These are phyloP conservation scores for Polyodon spathula DNA, from an alignment of 2,113 vertebrate genomes.

Conservation along the genomic window DNA sequence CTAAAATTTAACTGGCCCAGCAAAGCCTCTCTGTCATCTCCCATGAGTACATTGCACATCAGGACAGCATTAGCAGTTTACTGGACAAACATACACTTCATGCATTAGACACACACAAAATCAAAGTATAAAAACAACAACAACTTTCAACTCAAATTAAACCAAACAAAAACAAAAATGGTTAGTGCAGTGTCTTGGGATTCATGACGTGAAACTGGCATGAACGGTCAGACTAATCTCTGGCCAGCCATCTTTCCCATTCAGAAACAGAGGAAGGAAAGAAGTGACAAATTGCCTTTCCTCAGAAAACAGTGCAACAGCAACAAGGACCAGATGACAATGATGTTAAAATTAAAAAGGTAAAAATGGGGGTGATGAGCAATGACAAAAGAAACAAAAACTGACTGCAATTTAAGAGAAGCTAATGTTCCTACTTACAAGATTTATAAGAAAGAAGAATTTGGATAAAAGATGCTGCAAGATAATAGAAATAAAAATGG, in stretches of 20 bases:
- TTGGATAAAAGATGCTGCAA: conserved; percentile 99
- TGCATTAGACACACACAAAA: conserved; percentile 61
- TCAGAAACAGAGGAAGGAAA: conserved; percentile 71
- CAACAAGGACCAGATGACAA: conserved; percentile 67
- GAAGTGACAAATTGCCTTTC: conserved; percentile 48
- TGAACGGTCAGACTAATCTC: conserved; percentile 77
- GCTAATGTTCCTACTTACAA: conserved; percentile 98
- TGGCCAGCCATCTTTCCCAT: conserved; percentile 77
- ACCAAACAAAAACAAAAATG: conserved; percentile 48
- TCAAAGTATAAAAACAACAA: conserved; percentile 38
- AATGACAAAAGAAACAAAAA: conserved; percentile 67
- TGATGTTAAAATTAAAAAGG: conserved; percentile 58
- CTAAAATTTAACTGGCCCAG: conserved; percentile 4
- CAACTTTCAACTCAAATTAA: conserved; percentile 43
- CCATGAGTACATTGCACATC: conserved; percentile 28
- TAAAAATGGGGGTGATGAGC: conserved; percentile 43
- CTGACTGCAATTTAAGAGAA: conserved; percentile 87
- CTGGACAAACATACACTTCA: conserved; percentile 47
- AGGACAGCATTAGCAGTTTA: conserved; percentile 30
- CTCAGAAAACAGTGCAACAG: conserved; percentile 67
- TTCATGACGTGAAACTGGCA: conserved; percentile 71
- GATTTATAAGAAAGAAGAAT: conserved; percentile 99
- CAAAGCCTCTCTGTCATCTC: conserved; percentile 55
- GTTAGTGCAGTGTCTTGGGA: conserved; percentile 76
- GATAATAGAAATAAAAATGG: conserved; percentile 99